These are phyloP conservation scores for Poeciliopsis retropinna DNA, from an alignment of 2,113 vertebrate species.

Conservation along the genomic window DNA sequence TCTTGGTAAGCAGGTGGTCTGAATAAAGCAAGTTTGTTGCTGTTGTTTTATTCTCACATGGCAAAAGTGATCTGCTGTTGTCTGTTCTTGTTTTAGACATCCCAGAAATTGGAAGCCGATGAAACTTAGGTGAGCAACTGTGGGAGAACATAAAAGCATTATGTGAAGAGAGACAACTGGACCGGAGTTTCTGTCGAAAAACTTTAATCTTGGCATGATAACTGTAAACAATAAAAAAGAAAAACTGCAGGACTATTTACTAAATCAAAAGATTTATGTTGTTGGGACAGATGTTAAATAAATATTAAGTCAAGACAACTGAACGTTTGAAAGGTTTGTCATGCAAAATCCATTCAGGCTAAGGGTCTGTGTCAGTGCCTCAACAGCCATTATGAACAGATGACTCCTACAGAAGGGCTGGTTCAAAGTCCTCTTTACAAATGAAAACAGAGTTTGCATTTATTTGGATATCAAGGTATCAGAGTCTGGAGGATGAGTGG, in stretches of 20 bases:
- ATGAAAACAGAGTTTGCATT: neutral
- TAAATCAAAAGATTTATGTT: too few relatives aligned
- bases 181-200: too few relatives aligned
- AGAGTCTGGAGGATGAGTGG: too few relatives aligned
- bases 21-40: neutral
- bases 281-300: too few relatives aligned
- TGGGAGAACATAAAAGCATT: neutral
- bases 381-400: neutral
- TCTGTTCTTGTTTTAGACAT: neutral
- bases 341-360: neutral
- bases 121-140: neutral
- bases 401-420: neutral
- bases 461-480: neutral
- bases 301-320: neutral
- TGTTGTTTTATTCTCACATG: neutral
- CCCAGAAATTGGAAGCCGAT: neutral
- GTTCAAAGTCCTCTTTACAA: neutral
- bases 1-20: neutral
- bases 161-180: too few relatives aligned
- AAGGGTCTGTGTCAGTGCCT: neutral
- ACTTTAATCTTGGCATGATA: too few relatives aligned
- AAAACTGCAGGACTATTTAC: too few relatives aligned
- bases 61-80: neutral
- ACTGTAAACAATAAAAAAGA: too few relatives aligned
- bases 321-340: too few relatives aligned